Conservation (phyloP, 2,888 invertebrate species). For the Philereme transversata region DNA sequence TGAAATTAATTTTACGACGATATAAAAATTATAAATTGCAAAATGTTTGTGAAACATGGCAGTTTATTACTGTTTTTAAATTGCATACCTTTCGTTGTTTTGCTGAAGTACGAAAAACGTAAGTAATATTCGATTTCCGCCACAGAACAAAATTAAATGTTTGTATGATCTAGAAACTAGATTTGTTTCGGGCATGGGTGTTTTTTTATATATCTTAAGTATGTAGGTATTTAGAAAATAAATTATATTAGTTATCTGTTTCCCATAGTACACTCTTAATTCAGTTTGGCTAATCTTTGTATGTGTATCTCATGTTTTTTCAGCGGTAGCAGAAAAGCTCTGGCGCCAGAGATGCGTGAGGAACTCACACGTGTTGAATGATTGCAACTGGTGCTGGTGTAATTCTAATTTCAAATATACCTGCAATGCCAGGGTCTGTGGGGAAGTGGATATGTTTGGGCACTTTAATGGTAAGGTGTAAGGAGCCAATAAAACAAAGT, state of each 20-base stretch:
- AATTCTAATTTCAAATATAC: constrained; percentile 40
- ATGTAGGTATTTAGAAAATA: too few species aligned
- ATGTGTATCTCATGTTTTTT: constrained; percentile 20
- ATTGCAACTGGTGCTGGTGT: constrained; percentile 73
- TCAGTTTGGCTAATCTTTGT: too few species aligned
- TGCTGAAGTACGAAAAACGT: constrained; percentile 48
- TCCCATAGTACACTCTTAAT: too few species aligned
- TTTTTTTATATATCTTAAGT: too few species aligned
- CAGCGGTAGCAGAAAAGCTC: constrained; percentile 49
- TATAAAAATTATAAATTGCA: constrained; percentile 18
- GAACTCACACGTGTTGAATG: constrained; percentile 56
- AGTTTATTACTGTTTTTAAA: constrained; percentile 26
- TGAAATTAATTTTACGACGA: constrained; percentile 14
- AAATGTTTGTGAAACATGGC: constrained; percentile 18
- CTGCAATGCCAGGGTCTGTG: constrained; percentile 60
- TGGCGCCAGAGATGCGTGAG: constrained; percentile 53
- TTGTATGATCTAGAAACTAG: too few species aligned
- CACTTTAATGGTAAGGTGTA: constrained; percentile 65
- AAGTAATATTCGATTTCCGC: constrained; percentile 39
- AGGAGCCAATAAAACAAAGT: too few species aligned
- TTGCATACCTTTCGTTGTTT: constrained; percentile 35
- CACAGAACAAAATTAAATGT: too few species aligned
- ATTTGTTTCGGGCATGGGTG: too few species aligned
- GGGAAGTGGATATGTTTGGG: constrained; percentile 67
- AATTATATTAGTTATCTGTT: too few species aligned